Conservation (phyloP, 1,140 invertebrate genomes). For the Gonatopus flavifemur region DNA sequence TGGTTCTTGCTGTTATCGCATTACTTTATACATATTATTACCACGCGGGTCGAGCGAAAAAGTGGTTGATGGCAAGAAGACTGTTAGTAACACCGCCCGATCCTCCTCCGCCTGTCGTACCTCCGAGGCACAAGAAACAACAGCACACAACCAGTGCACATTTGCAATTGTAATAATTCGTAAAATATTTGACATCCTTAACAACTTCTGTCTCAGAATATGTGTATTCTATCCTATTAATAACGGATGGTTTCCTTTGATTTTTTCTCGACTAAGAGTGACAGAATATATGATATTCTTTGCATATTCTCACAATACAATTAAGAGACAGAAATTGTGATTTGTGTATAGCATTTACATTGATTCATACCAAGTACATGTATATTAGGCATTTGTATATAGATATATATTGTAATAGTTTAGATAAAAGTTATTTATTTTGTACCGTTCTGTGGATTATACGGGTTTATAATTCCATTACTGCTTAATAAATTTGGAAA, state of each 20-base stretch:
- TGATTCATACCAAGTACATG: no score
- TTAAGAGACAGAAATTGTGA: no score
- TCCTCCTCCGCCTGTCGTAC: constrained; percentile 51
- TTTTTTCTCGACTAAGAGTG: no score
- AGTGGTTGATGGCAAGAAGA: constrained; percentile 50
- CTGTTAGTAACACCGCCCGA: constrained; percentile 32
- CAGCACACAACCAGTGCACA: constrained; percentile 33
- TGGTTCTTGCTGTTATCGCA: constrained; percentile 51
- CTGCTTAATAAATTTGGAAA: not conserved
- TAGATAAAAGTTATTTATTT: constrained; percentile 45
- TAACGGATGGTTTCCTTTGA: not conserved
- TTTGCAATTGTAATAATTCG: constrained; percentile 37
- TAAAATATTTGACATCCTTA: not conserved
- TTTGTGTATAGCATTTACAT: no score
- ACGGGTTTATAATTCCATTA: not conserved
- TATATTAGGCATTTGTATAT: not conserved
- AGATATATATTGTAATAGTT: constrained; percentile 25
- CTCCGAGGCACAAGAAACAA: constrained; percentile 56
- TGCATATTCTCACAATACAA: no score
- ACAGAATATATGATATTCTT: no score
- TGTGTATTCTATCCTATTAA: not conserved
- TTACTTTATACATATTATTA: constrained; percentile 56
- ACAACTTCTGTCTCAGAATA: not conserved
- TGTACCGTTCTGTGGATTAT: constrained; percentile 19
- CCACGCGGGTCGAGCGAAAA: constrained; percentile 53